Conservation (phyloP, 2,888 invertebrate genomes). For the Hymenopus coronatus region DNA sequence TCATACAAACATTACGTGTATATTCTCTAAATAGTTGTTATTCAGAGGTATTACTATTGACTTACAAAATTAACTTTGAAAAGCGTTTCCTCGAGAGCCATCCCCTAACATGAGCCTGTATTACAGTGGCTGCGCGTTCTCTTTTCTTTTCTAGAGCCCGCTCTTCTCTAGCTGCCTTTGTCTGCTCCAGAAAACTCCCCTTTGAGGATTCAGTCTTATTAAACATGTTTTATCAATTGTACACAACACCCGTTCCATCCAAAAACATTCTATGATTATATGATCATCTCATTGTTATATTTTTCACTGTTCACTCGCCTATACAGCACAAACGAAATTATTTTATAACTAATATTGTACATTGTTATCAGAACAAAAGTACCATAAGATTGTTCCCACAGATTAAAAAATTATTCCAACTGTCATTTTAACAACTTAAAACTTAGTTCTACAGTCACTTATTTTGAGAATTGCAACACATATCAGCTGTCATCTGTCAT, state of each 20-base stretch:
- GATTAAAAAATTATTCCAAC: too few relatives aligned
- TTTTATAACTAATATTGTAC: too few relatives aligned
- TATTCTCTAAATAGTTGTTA: neutral
- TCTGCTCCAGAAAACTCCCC: constrained; percentile 80
- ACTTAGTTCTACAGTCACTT: too few relatives aligned
- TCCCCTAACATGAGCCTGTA: constrained; percentile 74
- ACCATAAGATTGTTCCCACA: too few relatives aligned
- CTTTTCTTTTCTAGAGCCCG: constrained; percentile 79
- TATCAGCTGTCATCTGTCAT: too few relatives aligned
- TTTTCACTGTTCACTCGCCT: too few relatives aligned
- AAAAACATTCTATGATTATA: neutral
- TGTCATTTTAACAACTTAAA: too few relatives aligned
- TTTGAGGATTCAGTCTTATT: constrained; percentile 64
- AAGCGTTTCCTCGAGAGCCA: constrained; percentile 69
- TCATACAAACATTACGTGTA: neutral
- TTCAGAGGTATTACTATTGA: constrained; percentile 34
- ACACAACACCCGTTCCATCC: neutral
- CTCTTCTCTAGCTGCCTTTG: constrained; percentile 87
- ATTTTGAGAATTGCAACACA: too few relatives aligned
- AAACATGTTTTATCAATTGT: constrained; percentile 52
- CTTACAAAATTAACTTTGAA: constrained; percentile 67
- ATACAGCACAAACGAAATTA: too few relatives aligned
- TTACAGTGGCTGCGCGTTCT: constrained; percentile 68
- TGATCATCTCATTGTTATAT: too few relatives aligned
- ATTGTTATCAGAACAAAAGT: too few relatives aligned